These are phyloP conservation scores for Gymnoscopelus microlampas DNA, from an alignment of 2,797 vertebrate species.

Conservation along the genomic window DNA sequence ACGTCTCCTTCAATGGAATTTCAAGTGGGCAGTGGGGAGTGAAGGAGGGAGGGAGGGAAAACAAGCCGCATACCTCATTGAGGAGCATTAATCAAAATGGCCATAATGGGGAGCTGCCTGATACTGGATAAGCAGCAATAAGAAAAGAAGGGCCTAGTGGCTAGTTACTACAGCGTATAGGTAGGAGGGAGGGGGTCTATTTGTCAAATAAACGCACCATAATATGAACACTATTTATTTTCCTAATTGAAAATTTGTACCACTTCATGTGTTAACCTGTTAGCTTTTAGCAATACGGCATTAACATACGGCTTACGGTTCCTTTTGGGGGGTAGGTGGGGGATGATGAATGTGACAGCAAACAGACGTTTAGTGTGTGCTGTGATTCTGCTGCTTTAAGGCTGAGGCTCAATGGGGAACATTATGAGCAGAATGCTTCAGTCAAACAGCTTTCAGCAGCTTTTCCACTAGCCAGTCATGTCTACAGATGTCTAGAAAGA, in stretches of 20 bases:
- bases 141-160: constrained; percentile 34
- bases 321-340: neutral
- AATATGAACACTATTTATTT: constrained; percentile 55
- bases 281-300: constrained; percentile 20
- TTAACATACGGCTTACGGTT: constrained; percentile 43
- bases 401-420: constrained; percentile 63
- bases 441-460: constrained; percentile 69
- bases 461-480: constrained; percentile 50
- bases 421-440: constrained; percentile 68
- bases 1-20: constrained; percentile 75
- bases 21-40: constrained; percentile 62
- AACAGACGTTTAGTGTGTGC: constrained; percentile 45
- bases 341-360: constrained; percentile 28
- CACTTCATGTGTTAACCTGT: constrained; percentile 28
- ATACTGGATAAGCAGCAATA: constrained; percentile 55
- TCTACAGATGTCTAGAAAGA: constrained; percentile 59
- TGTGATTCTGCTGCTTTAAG: constrained; percentile 55
- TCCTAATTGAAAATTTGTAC: constrained; percentile 31
- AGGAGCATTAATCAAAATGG: constrained; percentile 74
- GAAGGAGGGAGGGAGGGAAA: constrained; percentile 17
- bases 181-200: constrained; percentile 28
- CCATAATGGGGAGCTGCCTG: constrained; percentile 65
- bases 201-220: constrained; percentile 60
- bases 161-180: constrained; percentile 38
- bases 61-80: constrained; percentile 51